Conservation (phyloP, 1,140 invertebrate species). For the Acromyrmex echinatior region DNA sequence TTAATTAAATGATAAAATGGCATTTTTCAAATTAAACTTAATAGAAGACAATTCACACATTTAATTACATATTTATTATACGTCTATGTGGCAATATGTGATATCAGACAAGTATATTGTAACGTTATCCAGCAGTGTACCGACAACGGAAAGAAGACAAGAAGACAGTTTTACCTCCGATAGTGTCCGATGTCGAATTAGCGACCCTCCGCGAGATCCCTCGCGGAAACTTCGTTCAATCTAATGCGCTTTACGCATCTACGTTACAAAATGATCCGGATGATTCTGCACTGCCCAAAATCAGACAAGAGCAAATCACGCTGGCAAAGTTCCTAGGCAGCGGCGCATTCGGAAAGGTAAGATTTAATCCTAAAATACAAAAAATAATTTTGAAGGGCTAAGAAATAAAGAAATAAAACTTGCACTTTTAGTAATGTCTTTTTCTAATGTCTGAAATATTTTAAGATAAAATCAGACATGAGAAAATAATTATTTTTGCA, state of each 20-base stretch:
- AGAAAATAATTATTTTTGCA: background rate
- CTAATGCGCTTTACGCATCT: constrained; percentile 93
- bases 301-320: constrained; percentile 93
- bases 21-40: background rate
- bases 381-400: background rate
- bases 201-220: constrained; percentile 95
- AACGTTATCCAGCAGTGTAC: constrained; percentile 81
- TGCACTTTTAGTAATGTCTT: background rate
- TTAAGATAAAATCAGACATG: background rate
- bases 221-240: constrained; percentile 91
- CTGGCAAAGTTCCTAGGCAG: constrained; percentile 96
- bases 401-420: background rate
- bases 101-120: constrained; percentile 25
- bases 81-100: background rate
- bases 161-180: constrained; percentile 87
- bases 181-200: constrained; percentile 93
- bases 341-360: constrained; percentile 97
- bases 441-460: background rate
- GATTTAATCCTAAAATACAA: background rate
- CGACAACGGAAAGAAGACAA: constrained; percentile 88
- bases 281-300: constrained; percentile 91
- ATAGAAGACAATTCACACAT: background rate
- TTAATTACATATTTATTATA: background rate
- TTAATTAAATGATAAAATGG: background rate
- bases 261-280: constrained; percentile 89